Base-by-base conservation (phyloP, 2,797 vertebrate species). In the Simalia tracyae region DNA sequence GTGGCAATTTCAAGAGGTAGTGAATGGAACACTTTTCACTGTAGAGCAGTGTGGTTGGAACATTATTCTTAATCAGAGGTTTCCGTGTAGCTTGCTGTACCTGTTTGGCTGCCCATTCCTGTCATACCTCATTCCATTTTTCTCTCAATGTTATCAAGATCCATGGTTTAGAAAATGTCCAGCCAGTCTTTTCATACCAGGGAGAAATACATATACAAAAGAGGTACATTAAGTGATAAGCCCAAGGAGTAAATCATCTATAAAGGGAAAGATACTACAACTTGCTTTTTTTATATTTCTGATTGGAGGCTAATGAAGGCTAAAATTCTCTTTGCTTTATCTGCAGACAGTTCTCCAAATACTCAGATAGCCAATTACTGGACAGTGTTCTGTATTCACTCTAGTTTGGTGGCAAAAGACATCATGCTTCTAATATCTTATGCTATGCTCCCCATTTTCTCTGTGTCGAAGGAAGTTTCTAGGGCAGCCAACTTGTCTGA, bases 11-110 rank as follows among this genome's bases (percentile, higher is more conserved):
- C 72, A 54, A 5, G 85, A 76, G 50, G 4, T 4, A 28, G 72
- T 50, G 81, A 90, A 66, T 84, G 59, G 72, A 89, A 1, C 76
- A 88, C 87, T 90, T 84, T 92, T 1, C 81, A 22, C 42, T 60
- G n/a, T 31, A 90, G 88, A 46, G 89, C 92, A 92, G 95, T 95
- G 6, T 94, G 92, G 88, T 95, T 95, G 93, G 87, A 46, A 93
- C 91, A 63, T 92, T 84, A 59, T 91, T 90, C 17, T 90, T 59
- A 31, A 56, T 31, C 19, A 46, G 84, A 31, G 2, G 28, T 26
- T 86, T 61, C 5, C 17, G 24, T 57, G 54, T n/a, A 89, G 76
- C 85, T 87, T 50, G 46, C 72, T 87, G 90, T 91, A 72, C 24
- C 85, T 86, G 5, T 66, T 95, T 72, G 91, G 90, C 81, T 90